Evolutionary conservation across 2,888 invertebrate species (phyloP), one percentile per base, ranked within the genome.

Genomic region (Autographa pulchrina): DNA sequence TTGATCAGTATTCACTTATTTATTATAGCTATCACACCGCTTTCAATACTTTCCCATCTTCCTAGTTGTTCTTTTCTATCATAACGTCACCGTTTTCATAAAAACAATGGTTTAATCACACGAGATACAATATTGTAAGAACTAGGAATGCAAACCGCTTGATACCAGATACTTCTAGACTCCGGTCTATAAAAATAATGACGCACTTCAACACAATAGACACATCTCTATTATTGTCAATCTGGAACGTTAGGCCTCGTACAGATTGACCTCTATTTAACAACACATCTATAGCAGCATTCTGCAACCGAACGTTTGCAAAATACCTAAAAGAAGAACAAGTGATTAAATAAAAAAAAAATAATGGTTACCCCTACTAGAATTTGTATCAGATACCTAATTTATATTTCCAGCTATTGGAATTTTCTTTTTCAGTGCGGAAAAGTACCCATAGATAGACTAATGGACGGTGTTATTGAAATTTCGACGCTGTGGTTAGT

Each of bases 171-270:
- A 25, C 54, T 56, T 13, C 54, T 25, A 14, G 54, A 4, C 2
- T 13, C 4, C 11, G 25, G 20, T 56, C 54, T 56, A 56, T 56
- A 56, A 56, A 56, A 56, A 56, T 56, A 48, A 25, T 56, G 54
- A 56, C 32, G 31, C 59, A 59, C 32, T 31, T 31, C 9, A 32
- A 31, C 59, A 59, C 59, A 31, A 31, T 48, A 56, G 38, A 25
- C 41, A 31, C 2, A 68, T 67, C 59, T 58, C 48, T 59, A 32
- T 63, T 43, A 63, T 25, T 43, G 59, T 62, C 62, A 67, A 68
- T 72, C 60, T 68, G 65, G 66, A 63, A 38, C 65, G 61, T 61
- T 48, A 48, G 48, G 48, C 0, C 48, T 7, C 6, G 48, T 5
- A 48, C n/a, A 48, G n/a, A 48, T 7, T 7, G 5, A n/a, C n/a